Percentiles rank a stretch among this genome's conserved stretches.
Conservation (phyloP, 2,888 invertebrate species). For the Nipponacmea schrenckii region DNA sequence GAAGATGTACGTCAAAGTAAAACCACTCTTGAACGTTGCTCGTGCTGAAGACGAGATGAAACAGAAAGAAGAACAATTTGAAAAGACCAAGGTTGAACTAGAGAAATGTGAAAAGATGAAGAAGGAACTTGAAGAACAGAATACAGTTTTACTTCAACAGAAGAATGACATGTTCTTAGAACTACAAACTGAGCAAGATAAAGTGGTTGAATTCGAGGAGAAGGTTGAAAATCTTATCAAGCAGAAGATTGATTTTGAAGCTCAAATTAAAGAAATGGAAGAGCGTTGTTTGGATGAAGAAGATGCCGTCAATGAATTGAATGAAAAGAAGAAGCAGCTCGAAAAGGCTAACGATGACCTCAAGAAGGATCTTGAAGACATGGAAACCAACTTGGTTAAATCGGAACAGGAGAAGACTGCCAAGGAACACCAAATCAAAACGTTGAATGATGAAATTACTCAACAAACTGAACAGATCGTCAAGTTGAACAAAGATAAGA, state of each 20-base stretch:
- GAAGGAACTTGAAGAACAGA: constrained; percentile 93
- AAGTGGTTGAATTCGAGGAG: constrained; percentile 89
- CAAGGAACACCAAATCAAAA: constrained; percentile 92
- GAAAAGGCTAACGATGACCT: constrained; percentile 92
- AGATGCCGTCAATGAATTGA: constrained; percentile 91
- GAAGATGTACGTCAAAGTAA: constrained; percentile 93
- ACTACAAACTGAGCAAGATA: constrained; percentile 91
- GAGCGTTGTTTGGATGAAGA: constrained; percentile 96
- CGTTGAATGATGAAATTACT: constrained; percentile 90
- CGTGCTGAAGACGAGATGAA: constrained; percentile 98
- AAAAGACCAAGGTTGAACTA: constrained; percentile 90
- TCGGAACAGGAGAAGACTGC: constrained; percentile 93
- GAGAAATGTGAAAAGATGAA: constrained; percentile 94
- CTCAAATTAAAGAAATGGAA: constrained; percentile 92
- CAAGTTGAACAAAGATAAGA: constrained; percentile 99
- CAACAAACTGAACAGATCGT: constrained; percentile 97
- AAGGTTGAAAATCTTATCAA: constrained; percentile 89
- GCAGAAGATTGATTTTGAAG: constrained; percentile 94
- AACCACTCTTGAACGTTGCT: constrained; percentile 96
- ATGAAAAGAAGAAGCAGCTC: constrained; percentile 95
- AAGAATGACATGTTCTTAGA: constrained; percentile 87
- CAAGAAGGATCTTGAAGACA: constrained; percentile 96
- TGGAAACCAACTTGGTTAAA: constrained; percentile 82
- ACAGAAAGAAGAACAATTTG: constrained; percentile 91
- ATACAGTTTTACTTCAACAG: constrained; percentile 89